Evolutionary conservation across 2,113 vertebrate species (phyloP), one percentile per base, ranked within the genome.

Genomic region (Anoplopoma fimbria): DNA sequence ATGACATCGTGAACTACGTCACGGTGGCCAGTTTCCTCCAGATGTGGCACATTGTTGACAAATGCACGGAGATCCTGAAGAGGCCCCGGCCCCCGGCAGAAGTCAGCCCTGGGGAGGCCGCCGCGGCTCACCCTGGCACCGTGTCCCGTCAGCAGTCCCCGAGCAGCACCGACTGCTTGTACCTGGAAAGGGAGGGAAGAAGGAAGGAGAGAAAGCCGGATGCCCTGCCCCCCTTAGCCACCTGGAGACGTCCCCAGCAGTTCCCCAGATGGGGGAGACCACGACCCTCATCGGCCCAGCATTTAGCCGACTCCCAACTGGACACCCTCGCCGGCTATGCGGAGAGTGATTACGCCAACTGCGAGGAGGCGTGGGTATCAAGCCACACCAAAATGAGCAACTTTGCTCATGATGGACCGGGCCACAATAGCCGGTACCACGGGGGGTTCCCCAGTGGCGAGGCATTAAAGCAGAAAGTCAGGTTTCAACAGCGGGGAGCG

Each of bases 41-140:
- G 91, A 96, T 96, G 96, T 96, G 96, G 96, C 95, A 96, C 89
- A 95, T 96, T 0, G 96, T 96, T 67, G 95, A 96, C 90, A 96
- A 96, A 84, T 96, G 95, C 90, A 96, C 96, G 0, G 96, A 96
- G 88, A 94, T 96, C 86, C 89, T 96, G 1, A 95, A 94, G 85
- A 87, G 87, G 19, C 91, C 90, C 4, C 94, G 91, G 40, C 70
- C 88, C 47, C 27, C 86, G 0, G 60, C 45, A 10, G 93, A 92
- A 0, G 62, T 25, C 15, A 1, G 51, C 19, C 42, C 70, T 0
- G 79, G 62, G 19, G 89, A 91, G 29, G 74, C 92, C 0, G 51
- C 53, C 12, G 53, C 53, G 3, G 53, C 83, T 0, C 83, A 82
- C 31, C 77, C 89, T 0, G 90, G 88, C 23, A 49, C 91, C 0